phyloP scores from a whole-genome alignment of 1,140 invertebrate genomes.

The Calephelis virginiensis region DNA sequence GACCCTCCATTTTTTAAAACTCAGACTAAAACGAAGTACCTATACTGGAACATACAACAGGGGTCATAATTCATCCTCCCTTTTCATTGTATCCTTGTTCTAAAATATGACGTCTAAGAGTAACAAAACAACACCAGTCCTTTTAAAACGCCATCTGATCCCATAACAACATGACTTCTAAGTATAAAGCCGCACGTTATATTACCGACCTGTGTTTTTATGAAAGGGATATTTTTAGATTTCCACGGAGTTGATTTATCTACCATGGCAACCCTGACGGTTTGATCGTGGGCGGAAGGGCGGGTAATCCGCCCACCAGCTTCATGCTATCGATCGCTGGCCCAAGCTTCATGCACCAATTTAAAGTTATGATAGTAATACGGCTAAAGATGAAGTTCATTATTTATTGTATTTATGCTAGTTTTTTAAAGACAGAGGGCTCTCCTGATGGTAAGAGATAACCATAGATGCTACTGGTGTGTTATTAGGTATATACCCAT shows the following conservation, averaged over 20 bases:
- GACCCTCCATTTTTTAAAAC: no score
- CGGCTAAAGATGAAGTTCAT: no score
- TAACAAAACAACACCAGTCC: no score
- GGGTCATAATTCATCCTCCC: no score
- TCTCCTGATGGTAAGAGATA: no score
- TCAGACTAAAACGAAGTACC: no score
- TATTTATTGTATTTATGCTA: no score
- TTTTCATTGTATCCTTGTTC: no score
- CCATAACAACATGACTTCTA: not conserved
- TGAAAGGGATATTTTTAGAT: constrained; percentile 3
- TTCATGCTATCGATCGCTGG: not conserved
- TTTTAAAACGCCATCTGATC: no score
- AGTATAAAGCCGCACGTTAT: constrained; percentile 4
- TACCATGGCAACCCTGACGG: constrained; percentile 6
- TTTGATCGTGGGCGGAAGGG: constrained; percentile 3
- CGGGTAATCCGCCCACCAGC: constrained; percentile 9
- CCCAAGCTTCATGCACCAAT: not conserved
- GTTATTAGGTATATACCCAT: not conserved
- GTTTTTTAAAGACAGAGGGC: no score
- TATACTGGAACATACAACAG: no score
- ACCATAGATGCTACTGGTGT: not conserved
- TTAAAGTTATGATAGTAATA: not conserved
- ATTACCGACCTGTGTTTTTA: not conserved
- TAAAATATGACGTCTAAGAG: no score
- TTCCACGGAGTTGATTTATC: constrained; percentile 9